Evolutionary conservation across 2,113 vertebrate species (phyloP), one percentile per base, ranked within the genome.

Genomic region (Spermophilus dauricus): DNA sequence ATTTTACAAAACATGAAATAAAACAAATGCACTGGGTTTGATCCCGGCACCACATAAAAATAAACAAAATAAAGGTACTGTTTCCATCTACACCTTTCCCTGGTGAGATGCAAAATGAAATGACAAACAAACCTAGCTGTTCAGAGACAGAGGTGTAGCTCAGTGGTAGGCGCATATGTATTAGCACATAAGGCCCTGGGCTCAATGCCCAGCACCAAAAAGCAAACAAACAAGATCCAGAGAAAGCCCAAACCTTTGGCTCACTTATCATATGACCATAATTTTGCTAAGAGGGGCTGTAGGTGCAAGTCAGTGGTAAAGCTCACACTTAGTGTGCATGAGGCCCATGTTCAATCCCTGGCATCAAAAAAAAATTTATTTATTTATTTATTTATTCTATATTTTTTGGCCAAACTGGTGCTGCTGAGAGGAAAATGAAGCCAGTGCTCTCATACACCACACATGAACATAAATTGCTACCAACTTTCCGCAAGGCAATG

Each of bases 401-500:
- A 42, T 42, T 42, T 42, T 42, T 42, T 45, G 45, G 45, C 0
- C 45, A 45, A 45, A 76, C 0, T 81, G 4, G 51, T 37, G 56
- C 12, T 45, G 11, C 5, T 2, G 28, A 24, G 34, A 14, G 10
- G n/a, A 11, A 32, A 32, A 30, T 1, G 3, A 53, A n/a, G 26
- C 0, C 42, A 32, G 28, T 0, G 1, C 16, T 14, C 7, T 16
- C 67, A 16, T 4, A 51, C 0, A 3, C 1, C 12, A 7, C 10
- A 13, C 61, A 1, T 51, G 70, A 76, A 12, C 0, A 8, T 8
- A 51, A 94, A 45, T 8, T 0, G 0, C 56, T 18, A 26, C 34
- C 26, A 5, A 24, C 42, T 65, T 85, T 56, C 69, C 9, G 22
- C n/a, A 92, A 53, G 67, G 39, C 16, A 67, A 69, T 16, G 20